Evolutionary conservation across 92 coral and sea anemone species (phyloP), one percentile per base, ranked within the genome.

Genomic region (Heliopora coerulea): DNA sequence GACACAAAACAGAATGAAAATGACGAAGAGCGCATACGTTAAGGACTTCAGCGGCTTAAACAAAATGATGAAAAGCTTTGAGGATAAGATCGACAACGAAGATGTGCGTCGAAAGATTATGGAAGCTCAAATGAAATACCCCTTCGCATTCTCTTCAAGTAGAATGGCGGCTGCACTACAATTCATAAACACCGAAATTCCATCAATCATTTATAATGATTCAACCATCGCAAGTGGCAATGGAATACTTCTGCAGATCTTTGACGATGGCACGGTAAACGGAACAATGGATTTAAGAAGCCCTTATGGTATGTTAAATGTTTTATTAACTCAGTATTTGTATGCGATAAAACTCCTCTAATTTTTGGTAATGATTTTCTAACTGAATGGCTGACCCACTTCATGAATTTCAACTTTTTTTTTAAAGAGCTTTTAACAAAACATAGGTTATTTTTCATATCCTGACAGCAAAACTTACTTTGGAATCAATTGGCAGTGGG

Each of bases 61-160:
- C 35, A 54, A 31, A 63, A 70, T 70, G 62, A 7, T 54, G 10
- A 70, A 35, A 18, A 54, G 15, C 18, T 50, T 52, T 70, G 28
- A 70, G 37, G 63, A 70, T 63, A 52, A 37, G 50, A 70, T 70
- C 0, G 30, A 70, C 18, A 63, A 70, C 8, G 39, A 35, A 19
- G 37, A 70, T 30, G 50, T 70, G 24, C 77, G 77, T 25, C 34
- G 41, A 54, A 54, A 35, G 62, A 18, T 70, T 15, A 70, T 70
- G 77, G 77, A 70, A 54, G 77, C 62, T 13, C 77, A 70, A 54
- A 70, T 70, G 63, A 52, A 31, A 25, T 31, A 27, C n/a, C 77
- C 77, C 27, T 46, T 46, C 29, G 59, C 40, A 20, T 29, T 67
- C n/a, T 8, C 2, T 0, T 5, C 58, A 18, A 20, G 31, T 20